phyloP scores from a whole-genome alignment of 2,797 vertebrate species.

The Bovichtus variegatus region DNA sequence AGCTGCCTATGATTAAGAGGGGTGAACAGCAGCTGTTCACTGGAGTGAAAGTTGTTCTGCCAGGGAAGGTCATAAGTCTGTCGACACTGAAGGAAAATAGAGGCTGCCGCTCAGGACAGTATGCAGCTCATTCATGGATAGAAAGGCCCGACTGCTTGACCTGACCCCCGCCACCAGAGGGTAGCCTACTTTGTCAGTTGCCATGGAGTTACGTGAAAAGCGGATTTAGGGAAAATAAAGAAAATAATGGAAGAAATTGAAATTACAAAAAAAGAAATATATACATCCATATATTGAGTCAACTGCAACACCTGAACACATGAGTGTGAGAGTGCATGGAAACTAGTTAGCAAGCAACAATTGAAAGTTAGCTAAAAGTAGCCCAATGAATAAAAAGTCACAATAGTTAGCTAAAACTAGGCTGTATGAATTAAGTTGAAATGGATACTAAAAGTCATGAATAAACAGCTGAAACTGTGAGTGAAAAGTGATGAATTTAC shows the following conservation, averaged over 20 bases:
- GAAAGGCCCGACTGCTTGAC: constrained; percentile 11
- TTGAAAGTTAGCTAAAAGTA: too few relatives aligned
- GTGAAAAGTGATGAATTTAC: too few relatives aligned
- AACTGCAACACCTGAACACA: not conserved
- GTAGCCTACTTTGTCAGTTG: not conserved
- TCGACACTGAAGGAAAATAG: constrained; percentile 42
- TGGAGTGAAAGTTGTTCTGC: constrained; percentile 65
- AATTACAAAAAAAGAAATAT: not conserved
- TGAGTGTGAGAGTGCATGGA: not conserved
- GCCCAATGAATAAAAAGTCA: not conserved
- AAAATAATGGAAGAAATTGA: not conserved
- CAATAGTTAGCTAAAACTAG: too few relatives aligned
- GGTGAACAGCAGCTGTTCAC: constrained; percentile 79
- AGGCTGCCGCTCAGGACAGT: constrained; percentile 37
- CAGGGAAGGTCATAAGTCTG: constrained; percentile 67
- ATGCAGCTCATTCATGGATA: constrained; percentile 55
- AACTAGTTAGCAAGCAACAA: not conserved
- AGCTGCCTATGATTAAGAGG: constrained; percentile 72
- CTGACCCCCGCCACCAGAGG: not conserved
- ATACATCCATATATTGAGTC: not conserved
- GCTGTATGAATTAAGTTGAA: too few relatives aligned
- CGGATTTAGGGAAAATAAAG: not conserved
- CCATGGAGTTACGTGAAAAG: not conserved
- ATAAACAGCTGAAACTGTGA: too few relatives aligned
- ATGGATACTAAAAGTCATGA: too few relatives aligned